These are phyloP conservation scores for Kryphioiulus occultus DNA, from an alignment of 2,888 invertebrate genomes.

Conservation along the genomic window DNA sequence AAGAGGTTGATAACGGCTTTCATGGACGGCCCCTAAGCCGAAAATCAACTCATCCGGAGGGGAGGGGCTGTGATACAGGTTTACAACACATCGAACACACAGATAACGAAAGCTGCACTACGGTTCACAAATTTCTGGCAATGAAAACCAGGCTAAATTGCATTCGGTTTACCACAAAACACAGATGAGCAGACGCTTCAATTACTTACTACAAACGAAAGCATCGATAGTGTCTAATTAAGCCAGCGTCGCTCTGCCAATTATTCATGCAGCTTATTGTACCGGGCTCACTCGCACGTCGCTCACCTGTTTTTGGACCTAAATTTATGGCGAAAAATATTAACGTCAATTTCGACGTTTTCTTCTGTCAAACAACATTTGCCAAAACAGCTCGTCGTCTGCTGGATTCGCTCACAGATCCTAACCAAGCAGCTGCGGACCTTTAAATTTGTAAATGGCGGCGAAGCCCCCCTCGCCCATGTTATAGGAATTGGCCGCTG, in stretches of 20 bases:
- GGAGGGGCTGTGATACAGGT: neutral
- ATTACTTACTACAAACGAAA: slow-evolving; percentile 30
- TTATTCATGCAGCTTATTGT: slow-evolving; percentile 2
- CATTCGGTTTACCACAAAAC: neutral
- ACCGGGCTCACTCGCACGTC: neutral
- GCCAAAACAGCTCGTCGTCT: neutral
- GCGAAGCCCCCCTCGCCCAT: no score
- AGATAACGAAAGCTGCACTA: neutral
- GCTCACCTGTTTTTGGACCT: neutral
- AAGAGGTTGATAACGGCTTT: neutral
- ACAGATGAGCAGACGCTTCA: neutral
- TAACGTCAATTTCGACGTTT: neutral
- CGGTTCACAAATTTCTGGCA: neutral
- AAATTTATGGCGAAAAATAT: neutral
- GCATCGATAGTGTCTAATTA: slow-evolving; percentile 35
- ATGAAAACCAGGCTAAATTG: neutral
- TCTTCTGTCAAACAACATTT: neutral
- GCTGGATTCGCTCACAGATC: neutral
- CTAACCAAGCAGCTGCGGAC: neutral
- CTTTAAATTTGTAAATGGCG: no score
- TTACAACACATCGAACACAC: neutral
- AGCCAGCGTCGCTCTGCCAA: slow-evolving; percentile 18
- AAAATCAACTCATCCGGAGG: neutral
- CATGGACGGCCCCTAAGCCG: neutral
- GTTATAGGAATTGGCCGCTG: no score